Evolutionary conservation across 2,113 vertebrate genomes (phyloP).

Genomic region (Nestor notabilis): DNA sequence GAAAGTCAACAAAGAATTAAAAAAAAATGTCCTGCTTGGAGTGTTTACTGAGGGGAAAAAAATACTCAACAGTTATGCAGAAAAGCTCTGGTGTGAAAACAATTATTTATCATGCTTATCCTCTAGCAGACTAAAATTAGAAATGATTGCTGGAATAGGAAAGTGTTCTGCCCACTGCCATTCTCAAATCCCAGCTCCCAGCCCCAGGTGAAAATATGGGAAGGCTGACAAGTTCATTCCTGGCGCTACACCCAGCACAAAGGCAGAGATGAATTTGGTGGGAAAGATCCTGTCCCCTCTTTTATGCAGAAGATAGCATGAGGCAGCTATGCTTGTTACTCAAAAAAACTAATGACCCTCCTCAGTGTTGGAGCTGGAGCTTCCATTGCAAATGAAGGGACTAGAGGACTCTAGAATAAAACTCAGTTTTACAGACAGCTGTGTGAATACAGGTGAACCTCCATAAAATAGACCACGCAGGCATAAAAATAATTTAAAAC

Average conservation of each 20-base stretch:
- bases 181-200: neutral
- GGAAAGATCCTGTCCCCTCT: neutral
- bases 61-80: neutral
- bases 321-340: neutral
- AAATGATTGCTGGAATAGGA: neutral
- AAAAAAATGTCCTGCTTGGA: neutral
- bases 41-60: neutral
- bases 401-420: neutral
- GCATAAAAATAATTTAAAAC: neutral
- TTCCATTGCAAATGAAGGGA: fast-evolving
- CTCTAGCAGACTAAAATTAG: neutral
- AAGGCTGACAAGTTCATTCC: neutral
- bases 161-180: neutral
- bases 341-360: no score
- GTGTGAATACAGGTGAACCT: neutral
- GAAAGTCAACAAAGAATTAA: neutral
- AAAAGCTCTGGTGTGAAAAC: neutral
- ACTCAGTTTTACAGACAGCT: neutral
- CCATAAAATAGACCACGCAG: neutral
- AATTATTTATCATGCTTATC: neutral
- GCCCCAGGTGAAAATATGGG: neutral
- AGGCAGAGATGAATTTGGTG: neutral
- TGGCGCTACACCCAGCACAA: neutral
- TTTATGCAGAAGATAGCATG: fast-evolving
- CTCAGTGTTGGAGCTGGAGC: neutral